Conservation (phyloP, 2,113 vertebrate species). For the Danio rerio region DNA sequence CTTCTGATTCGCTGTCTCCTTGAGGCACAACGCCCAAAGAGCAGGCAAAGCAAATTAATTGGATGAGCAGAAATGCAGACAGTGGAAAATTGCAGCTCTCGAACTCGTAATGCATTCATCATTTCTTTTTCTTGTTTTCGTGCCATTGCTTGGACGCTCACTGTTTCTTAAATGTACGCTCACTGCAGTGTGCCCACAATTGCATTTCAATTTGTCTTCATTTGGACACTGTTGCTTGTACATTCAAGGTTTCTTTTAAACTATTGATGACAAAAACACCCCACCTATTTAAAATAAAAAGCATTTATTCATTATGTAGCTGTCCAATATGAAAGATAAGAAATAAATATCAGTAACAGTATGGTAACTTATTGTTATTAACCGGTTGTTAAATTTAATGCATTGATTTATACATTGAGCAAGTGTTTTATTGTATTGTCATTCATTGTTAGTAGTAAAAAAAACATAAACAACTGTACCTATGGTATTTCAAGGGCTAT, state of each 20-base stretch:
- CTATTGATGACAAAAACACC: background rate
- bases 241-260: slow-evolving; percentile 9
- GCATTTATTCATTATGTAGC: background rate
- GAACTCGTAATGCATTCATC: slow-evolving; percentile 49
- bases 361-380: no score
- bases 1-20: slow-evolving; percentile 43
- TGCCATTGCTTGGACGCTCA: slow-evolving; percentile 24
- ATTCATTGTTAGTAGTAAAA: no score
- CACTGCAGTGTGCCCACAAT: background rate
- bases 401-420: no score
- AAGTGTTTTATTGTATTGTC: no score
- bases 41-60: slow-evolving; percentile 55
- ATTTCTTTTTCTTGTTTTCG: slow-evolving; percentile 45
- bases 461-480: background rate
- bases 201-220: slow-evolving; percentile 27
- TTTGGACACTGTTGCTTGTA: background rate
- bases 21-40: slow-evolving; percentile 50
- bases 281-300: background rate
- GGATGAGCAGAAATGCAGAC: slow-evolving; percentile 60
- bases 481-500: background rate
- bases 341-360: no score
- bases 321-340: no score
- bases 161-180: slow-evolving; percentile 24
- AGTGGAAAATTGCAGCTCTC: slow-evolving; percentile 59
- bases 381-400: no score